These are phyloP conservation scores for Chamaetylas fuelleborni DNA, from an alignment of 2,113 vertebrate species.

Conservation along the genomic window DNA sequence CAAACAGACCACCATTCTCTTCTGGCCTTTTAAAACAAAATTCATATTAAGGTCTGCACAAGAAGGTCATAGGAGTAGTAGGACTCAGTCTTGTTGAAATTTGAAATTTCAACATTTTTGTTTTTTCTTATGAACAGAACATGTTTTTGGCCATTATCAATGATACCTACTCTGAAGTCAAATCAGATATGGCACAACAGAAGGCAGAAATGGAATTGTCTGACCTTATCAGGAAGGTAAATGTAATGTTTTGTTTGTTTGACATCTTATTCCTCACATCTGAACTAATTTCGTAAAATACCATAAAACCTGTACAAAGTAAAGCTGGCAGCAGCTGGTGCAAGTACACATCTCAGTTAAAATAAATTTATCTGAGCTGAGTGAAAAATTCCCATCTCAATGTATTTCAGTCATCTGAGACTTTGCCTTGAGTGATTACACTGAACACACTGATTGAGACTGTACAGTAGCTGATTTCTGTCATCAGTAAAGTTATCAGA, in stretches of 20 bases:
- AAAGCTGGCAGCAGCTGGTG: background rate
- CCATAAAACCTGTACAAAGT: fast-evolving
- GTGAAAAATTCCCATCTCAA: background rate
- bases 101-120: background rate
- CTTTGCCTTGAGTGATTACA: background rate
- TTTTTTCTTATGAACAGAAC: constrained; percentile 78
- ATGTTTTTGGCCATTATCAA: constrained; percentile 99
- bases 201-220: constrained; percentile 95
- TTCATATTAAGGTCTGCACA: background rate
- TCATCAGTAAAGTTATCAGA: background rate
- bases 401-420: background rate
- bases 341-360: background rate
- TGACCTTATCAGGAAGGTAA: constrained; percentile 96
- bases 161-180: constrained; percentile 95
- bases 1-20: background rate
- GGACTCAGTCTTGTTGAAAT: background rate
- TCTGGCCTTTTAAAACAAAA: background rate
- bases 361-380: background rate
- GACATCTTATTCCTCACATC: background rate
- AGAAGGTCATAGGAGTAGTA: background rate
- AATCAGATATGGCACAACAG: constrained; percentile 96
- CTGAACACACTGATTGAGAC: background rate
- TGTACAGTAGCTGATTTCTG: background rate
- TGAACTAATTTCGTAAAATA: background rate
- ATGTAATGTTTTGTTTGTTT: background rate